Evolutionary conservation across 2,888 invertebrate species (phyloP).

Genomic region (Synergus umbraculus): DNA sequence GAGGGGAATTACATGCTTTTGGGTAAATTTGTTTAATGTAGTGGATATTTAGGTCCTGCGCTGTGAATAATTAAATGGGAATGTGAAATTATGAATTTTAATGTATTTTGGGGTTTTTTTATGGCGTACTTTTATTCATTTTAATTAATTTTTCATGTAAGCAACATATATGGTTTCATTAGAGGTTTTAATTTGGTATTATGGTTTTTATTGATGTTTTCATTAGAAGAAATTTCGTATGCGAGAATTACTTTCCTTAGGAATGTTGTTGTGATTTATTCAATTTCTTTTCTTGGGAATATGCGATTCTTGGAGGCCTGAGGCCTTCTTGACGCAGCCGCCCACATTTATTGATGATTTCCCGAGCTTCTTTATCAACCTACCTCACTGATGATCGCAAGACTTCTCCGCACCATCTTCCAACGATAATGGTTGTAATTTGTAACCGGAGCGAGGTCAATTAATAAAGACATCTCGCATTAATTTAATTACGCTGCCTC

Average conservation of each 20-base stretch:
- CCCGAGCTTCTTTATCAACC: slow-evolving; percentile 37
- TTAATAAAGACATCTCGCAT: slow-evolving; percentile 68
- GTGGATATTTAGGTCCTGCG: background rate
- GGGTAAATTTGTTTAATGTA: background rate
- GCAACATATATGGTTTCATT: background rate
- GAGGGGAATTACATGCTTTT: background rate
- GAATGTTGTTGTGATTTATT: background rate
- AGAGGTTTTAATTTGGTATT: background rate
- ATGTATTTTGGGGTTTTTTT: background rate
- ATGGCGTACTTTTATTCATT: background rate
- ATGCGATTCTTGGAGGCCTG: background rate
- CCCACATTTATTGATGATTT: slow-evolving; percentile 4
- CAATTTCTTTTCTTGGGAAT: background rate
- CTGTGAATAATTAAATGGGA: background rate
- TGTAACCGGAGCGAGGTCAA: slow-evolving; percentile 68
- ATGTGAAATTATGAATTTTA: background rate
- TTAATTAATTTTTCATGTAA: background rate
- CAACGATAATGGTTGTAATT: slow-evolving; percentile 63
- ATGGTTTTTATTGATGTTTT: background rate
- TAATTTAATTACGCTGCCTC: slow-evolving; percentile 64
- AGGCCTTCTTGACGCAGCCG: background rate
- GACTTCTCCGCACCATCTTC: slow-evolving; percentile 29
- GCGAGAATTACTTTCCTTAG: background rate
- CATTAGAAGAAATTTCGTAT: background rate
- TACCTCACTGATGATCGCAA: slow-evolving; percentile 36